Conservation (phyloP, 2,888 invertebrate genomes). For the Perizoma flavofasciatum region DNA sequence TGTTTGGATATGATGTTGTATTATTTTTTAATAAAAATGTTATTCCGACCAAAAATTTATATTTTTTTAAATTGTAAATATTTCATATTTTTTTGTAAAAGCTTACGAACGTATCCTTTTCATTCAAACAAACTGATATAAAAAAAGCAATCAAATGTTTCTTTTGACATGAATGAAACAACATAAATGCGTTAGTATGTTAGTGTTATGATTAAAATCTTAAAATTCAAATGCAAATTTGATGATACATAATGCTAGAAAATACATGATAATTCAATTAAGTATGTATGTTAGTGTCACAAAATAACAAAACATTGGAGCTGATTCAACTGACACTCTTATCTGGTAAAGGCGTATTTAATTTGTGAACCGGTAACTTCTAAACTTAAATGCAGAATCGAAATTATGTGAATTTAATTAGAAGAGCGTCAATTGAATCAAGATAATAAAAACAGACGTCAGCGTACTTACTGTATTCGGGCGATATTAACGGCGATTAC, state of each 20-base stretch:
- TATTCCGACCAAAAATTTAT: too few relatives aligned
- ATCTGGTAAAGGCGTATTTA: slow-evolving; percentile 4
- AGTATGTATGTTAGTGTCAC: slow-evolving; percentile 26
- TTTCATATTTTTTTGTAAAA: too few relatives aligned
- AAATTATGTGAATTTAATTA: slow-evolving; percentile 43
- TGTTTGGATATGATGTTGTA: background rate
- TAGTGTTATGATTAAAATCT: slow-evolving; percentile 44
- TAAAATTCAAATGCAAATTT: slow-evolving; percentile 53
- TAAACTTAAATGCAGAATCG: background rate
- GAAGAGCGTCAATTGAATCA: slow-evolving; percentile 64
- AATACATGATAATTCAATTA: slow-evolving; percentile 29
- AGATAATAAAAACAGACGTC: slow-evolving; percentile 62
- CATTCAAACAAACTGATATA: slow-evolving; percentile 15
- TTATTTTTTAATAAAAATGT: background rate
- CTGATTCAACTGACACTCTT: slow-evolving; percentile 33
- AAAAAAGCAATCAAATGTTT: slow-evolving; percentile 27
- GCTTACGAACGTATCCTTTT: slow-evolving; percentile 5
- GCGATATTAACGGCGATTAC: slow-evolving; percentile 75
- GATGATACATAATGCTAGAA: slow-evolving; percentile 46
- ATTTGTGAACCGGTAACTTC: background rate
- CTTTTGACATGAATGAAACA: slow-evolving; percentile 40
- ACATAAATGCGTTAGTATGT: slow-evolving; percentile 43
- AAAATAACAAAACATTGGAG: slow-evolving; percentile 27
- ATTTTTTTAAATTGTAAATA: too few relatives aligned
- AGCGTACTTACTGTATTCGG: slow-evolving; percentile 79